phyloP scores from a whole-genome alignment of 2,113 vertebrate genomes.

The Podiceps cristatus region DNA sequence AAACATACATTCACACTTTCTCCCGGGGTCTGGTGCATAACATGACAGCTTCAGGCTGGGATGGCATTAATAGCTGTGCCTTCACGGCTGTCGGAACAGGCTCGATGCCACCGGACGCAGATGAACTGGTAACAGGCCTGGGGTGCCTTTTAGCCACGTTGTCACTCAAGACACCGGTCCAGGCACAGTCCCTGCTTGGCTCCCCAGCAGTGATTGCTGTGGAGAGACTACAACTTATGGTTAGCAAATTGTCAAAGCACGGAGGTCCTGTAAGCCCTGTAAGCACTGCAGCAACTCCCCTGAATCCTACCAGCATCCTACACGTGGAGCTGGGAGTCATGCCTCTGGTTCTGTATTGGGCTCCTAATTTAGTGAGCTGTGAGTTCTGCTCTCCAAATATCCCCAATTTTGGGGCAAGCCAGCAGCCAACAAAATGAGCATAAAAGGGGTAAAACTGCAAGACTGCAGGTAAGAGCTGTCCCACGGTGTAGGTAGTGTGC shows the following conservation, averaged over 20 bases:
- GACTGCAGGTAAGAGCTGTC: background rate
- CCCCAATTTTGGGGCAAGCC: background rate
- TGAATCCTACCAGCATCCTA: background rate
- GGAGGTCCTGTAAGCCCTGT: background rate
- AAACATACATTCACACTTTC: background rate
- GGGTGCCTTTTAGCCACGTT: background rate
- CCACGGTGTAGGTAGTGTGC: fast-evolving
- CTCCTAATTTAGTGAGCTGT: background rate
- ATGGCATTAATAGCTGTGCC: background rate
- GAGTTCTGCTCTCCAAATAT: background rate
- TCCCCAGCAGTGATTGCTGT: background rate
- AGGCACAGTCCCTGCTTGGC: background rate
- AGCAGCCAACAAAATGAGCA: background rate
- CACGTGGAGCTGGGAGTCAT: background rate
- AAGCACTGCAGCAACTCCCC: background rate
- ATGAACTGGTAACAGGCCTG: background rate
- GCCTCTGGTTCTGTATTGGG: background rate
- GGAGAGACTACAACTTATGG: background rate
- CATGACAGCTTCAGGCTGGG: background rate
- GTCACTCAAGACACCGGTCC: background rate
- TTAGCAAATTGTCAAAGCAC: background rate
- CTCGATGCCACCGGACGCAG: background rate
- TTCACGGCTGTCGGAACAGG: background rate
- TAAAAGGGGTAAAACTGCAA: background rate
- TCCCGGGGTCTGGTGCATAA: background rate